Base-by-base conservation (phyloP, 2,113 vertebrate species). In the Aspiorhynchus laticeps region DNA sequence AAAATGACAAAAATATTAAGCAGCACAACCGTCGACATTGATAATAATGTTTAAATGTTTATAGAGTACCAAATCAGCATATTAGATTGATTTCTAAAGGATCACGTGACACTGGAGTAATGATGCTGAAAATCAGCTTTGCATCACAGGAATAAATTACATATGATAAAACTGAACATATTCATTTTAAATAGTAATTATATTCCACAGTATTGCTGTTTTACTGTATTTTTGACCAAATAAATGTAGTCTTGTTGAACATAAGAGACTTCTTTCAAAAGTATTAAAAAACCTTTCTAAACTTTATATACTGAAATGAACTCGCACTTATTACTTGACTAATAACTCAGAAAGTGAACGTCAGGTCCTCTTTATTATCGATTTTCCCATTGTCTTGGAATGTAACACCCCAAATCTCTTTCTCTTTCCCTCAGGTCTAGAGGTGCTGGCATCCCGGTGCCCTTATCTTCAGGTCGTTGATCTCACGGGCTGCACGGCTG, bases 401-500 rank as follows among this genome's bases (percentile, higher is more conserved):
- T 36, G 6, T 8, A 69, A 28, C 31, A 69, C 5, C 26, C 28
- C n/a, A n/a, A n/a, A n/a, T n/a, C n/a, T n/a, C n/a, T n/a, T 17
- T 14, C n/a, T 85, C 36, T 28, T 31, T 53, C 81, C 8, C 51
- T n/a, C 81, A 92, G 88, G 90, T 74, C 33, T 92, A 73, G 61
- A 67, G 9, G 69, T 85, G 14, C 85, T 90, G 51, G 87, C 87
- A 2, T 87, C 87, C 14, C 88, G 86, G 24, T 92, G 90, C 69
- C 86, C 83, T 1, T 38, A 75, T 84, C 88, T 92, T 71, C 82
- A 88, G 41, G 83, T 88, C 0, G 89, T 91, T 41, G 90, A 91
- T 77, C 90, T 92, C 38, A 88, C 83, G 15, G 87, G 85, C n/a
- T 92, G 90, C 81, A 24, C 19, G 0, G 82, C 80, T 19, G 80